phyloP scores from a whole-genome alignment of 2,797 vertebrate species.

The Galagoides demidoff region DNA sequence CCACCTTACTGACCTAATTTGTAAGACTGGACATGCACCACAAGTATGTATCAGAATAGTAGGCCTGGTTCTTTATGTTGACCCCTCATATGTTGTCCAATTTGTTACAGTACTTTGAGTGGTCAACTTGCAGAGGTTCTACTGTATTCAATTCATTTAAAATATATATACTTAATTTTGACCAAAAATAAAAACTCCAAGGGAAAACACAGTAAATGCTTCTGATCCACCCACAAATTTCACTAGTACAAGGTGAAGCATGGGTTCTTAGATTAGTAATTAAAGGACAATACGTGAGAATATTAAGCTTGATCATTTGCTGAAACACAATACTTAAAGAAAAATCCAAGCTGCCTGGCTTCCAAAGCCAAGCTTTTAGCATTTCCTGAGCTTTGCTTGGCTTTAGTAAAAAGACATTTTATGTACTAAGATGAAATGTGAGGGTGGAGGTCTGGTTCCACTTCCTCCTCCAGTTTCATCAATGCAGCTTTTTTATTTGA shows the following conservation, averaged over 20 bases:
- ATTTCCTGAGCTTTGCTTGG: neutral
- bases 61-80: too few species aligned
- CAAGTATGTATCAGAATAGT: too few species aligned
- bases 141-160: neutral
- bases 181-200: slow-evolving; percentile 48
- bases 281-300: slow-evolving; percentile 14
- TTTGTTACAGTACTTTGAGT: too few species aligned
- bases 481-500: slow-evolving; percentile 53
- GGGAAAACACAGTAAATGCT: neutral
- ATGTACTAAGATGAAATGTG: neutral
- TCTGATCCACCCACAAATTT: neutral
- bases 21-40: too few species aligned
- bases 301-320: slow-evolving; percentile 14
- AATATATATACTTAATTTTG: neutral
- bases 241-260: neutral
- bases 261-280: neutral
- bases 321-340: neutral
- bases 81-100: too few species aligned
- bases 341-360: neutral
- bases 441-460: slow-evolving; percentile 44
- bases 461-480: slow-evolving; percentile 59
- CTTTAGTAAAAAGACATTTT: slow-evolving; percentile 31
- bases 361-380: neutral
- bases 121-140: too few species aligned
- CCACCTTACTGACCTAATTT: too few species aligned